Percentiles rank a stretch among this genome's conserved stretches.
These are phyloP conservation scores for Saccostrea glomerata DNA, from an alignment of 1,140 invertebrate genomes.

Conservation along the genomic window DNA sequence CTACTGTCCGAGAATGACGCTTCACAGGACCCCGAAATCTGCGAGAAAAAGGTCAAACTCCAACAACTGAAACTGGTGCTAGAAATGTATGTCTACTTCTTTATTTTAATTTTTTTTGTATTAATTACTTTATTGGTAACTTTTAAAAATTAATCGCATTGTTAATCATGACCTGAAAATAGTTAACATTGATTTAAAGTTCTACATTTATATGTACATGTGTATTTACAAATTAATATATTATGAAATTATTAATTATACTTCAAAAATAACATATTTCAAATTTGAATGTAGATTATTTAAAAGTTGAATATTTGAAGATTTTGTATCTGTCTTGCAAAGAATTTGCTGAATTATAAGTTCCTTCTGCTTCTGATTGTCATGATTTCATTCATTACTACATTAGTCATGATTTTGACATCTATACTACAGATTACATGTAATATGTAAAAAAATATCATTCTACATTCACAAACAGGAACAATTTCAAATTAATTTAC, in stretches of 20 bases:
- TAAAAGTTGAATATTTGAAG: no score
- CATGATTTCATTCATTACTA: not conserved
- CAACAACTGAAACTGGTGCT: slow-evolving; percentile 98
- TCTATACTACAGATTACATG: no score
- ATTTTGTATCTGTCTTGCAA: not conserved
- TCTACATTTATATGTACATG: no score
- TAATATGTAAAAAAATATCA: no score
- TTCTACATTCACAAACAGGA: no score
- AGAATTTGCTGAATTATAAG: not conserved
- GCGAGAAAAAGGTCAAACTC: slow-evolving; percentile 91
- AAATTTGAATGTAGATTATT: no score
- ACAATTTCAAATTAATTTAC: no score
- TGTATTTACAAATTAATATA: no score
- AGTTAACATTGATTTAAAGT: not conserved
- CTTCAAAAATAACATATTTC: no score
- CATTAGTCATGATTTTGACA: not conserved
- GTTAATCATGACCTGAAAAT: not conserved
- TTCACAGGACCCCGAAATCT: slow-evolving; percentile 94
- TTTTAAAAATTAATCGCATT: no score
- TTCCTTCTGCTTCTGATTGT: not conserved
- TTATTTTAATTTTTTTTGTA: not conserved
- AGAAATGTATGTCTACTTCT: slow-evolving; percentile 92
- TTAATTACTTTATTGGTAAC: not conserved
- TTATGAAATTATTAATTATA: no score
- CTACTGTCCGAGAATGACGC: slow-evolving; percentile 90